Conservation (phyloP, 1,140 invertebrate genomes). For the Drosophila persimilis region DNA sequence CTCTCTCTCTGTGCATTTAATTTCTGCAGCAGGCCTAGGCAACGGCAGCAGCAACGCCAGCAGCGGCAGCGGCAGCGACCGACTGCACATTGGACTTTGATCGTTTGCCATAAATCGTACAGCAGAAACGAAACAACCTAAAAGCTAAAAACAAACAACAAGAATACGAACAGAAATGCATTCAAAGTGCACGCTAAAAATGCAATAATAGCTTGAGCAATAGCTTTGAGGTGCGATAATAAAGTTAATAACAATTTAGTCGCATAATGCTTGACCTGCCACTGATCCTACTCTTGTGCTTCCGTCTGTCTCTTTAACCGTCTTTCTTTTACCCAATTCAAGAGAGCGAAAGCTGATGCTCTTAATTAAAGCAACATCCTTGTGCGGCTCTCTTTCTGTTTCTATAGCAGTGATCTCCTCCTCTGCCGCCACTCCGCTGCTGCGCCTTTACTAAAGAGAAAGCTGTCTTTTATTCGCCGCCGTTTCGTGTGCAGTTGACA, state of each 20-base stretch:
- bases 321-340: neutral
- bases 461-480: too few relatives aligned
- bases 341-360: slow-evolving; percentile 5
- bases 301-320: too few relatives aligned
- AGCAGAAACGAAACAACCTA: slow-evolving; percentile 57
- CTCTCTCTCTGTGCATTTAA: slow-evolving; percentile 13
- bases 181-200: slow-evolving; percentile 42
- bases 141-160: slow-evolving; percentile 51
- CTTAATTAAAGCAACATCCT: too few relatives aligned
- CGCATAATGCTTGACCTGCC: too few relatives aligned
- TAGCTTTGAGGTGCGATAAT: slow-evolving; percentile 11
- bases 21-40: slow-evolving; percentile 27
- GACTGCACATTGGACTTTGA: slow-evolving; percentile 78
- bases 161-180: slow-evolving; percentile 11
- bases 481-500: slow-evolving; percentile 6
- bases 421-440: neutral
- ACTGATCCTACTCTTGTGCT: slow-evolving; percentile 3
- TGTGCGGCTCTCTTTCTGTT: too few relatives aligned
- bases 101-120: slow-evolving; percentile 77
- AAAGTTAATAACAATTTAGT: slow-evolving; percentile 2
- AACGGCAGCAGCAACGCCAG: neutral
- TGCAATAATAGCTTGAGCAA: slow-evolving; percentile 23
- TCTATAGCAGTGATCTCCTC: too few relatives aligned
- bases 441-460: too few relatives aligned
- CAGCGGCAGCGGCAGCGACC: slow-evolving; percentile 33